Percentiles rank a stretch among this genome's conserved stretches.
Evolutionary conservation across 2,113 vertebrate genomes (phyloP).

Genomic region (Phyllostomus discolor): DNA sequence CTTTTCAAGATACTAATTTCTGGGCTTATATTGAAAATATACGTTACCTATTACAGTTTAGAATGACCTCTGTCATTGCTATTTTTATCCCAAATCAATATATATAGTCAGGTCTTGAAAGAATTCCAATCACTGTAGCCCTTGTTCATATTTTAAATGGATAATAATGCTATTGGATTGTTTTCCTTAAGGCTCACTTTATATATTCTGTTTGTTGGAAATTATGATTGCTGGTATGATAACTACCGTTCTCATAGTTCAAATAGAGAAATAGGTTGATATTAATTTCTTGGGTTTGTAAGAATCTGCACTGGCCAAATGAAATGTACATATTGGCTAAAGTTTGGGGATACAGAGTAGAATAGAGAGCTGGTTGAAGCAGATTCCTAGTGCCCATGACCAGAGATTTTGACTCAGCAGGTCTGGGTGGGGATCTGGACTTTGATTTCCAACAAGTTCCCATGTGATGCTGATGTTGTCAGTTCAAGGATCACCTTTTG

Average conservation of each 20-base stretch:
- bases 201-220: not conserved
- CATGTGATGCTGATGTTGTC: not conserved
- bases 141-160: not conserved
- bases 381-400: not conserved
- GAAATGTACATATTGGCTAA: not conserved
- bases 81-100: constrained; percentile 49
- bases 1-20: constrained; percentile 29
- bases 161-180: not conserved
- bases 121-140: not conserved
- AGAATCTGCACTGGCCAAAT: not conserved
- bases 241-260: not conserved
- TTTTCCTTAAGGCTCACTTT: not conserved
- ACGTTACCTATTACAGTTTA: constrained; percentile 35
- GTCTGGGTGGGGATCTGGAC: not conserved
- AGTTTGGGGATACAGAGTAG: not conserved
- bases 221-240: not conserved
- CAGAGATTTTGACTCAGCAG: not conserved
- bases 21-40: constrained; percentile 40
- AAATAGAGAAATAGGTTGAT: not conserved
- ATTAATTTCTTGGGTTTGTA: not conserved
- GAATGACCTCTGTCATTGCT: constrained; percentile 35
- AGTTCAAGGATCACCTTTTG: not conserved
- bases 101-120: constrained; percentile 13
- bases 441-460: not conserved
- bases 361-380: not conserved